A percentile compares a stretch with the other conserved stretches of the same genome.
These are phyloP conservation scores for Cetoscarus ocellatus DNA, from an alignment of 2,797 vertebrate genomes.

Conservation along the genomic window DNA sequence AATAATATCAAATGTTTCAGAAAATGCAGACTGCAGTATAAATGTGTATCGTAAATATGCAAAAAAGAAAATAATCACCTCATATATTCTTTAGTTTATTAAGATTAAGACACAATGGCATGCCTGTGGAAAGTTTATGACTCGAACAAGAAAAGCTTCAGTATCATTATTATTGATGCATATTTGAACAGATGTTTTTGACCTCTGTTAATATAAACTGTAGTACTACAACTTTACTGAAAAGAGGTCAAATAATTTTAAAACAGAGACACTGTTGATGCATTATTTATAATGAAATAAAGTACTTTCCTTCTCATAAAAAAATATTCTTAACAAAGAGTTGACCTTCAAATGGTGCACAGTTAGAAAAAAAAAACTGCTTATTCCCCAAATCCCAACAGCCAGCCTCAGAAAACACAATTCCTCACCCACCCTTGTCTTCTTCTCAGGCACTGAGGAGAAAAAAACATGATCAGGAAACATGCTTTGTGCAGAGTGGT, in stretches of 20 bases:
- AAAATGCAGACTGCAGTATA: no score
- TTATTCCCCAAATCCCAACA: slow-evolving; percentile 59
- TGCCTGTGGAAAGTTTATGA: no score
- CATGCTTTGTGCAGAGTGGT: background rate
- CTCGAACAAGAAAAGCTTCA: no score
- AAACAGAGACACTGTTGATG: slow-evolving; percentile 66
- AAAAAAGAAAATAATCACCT: no score
- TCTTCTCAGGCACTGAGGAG: no score
- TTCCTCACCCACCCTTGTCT: slow-evolving; percentile 1
- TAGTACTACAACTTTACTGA: slow-evolving; percentile 29
- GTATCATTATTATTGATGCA: slow-evolving; percentile 41
- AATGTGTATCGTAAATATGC: no score
- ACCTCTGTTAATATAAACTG: slow-evolving; percentile 40
- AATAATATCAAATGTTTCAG: no score
- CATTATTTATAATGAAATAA: slow-evolving; percentile 70
- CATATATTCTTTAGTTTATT: no score
- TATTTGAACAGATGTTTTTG: slow-evolving; percentile 48
- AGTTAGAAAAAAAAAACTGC: slow-evolving; percentile 52
- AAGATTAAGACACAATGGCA: no score
- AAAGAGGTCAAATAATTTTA: slow-evolving; percentile 21
- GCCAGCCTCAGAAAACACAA: slow-evolving; percentile 59
- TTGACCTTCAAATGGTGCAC: slow-evolving; percentile 70
- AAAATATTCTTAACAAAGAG: slow-evolving; percentile 30
- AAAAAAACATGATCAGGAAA: background rate
- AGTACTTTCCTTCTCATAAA: slow-evolving; percentile 63